phyloP scores from a whole-genome alignment of 2,113 vertebrate species.

The Microtus oregoni region DNA sequence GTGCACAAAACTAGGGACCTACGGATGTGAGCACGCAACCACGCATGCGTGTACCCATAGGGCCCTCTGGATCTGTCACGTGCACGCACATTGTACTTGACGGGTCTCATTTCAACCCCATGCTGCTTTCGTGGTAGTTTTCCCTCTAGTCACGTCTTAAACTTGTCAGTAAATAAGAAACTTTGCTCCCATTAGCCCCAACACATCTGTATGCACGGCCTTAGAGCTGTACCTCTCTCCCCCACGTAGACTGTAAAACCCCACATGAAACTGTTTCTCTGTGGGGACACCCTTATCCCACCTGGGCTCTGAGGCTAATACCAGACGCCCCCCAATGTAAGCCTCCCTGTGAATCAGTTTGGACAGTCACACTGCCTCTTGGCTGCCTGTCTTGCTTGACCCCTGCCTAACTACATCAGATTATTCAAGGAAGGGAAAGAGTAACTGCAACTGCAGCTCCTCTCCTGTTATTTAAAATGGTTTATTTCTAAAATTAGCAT shows the following conservation, averaged over 20 bases:
- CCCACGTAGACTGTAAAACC: neutral
- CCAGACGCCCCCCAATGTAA: neutral
- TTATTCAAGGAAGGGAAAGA: neutral
- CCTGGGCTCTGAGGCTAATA: neutral
- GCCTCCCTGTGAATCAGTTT: neutral
- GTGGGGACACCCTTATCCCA: neutral
- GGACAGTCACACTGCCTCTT: neutral
- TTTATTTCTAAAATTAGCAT: neutral
- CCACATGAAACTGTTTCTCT: neutral
- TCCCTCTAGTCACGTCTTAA: neutral
- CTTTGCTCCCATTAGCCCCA: neutral
- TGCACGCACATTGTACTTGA: neutral
- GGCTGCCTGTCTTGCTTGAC: neutral
- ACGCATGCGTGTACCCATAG: neutral
- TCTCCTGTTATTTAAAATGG: neutral
- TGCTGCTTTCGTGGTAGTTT: neutral
- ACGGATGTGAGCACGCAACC: neutral
- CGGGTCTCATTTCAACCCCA: neutral
- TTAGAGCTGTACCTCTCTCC: neutral
- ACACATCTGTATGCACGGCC: neutral
- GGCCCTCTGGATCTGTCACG: too few relatives aligned
- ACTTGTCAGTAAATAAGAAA: neutral
- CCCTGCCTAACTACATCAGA: neutral
- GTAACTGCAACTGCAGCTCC: neutral
- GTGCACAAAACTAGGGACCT: neutral